Conservation (phyloP, 1,140 invertebrate species). For the Anastatus disparis region DNA sequence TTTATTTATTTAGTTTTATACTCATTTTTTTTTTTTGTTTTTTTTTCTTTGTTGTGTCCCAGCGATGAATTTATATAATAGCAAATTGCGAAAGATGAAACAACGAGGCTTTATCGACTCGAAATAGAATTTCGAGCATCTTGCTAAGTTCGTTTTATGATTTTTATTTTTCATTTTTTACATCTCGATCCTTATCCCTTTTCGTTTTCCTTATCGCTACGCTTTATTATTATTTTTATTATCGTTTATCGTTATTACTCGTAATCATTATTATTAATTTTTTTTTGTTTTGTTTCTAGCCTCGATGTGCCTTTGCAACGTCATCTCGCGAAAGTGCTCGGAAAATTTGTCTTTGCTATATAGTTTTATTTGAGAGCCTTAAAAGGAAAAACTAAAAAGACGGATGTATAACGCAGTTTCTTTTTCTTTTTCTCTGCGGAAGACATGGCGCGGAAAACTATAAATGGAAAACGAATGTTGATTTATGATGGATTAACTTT, state of each 20-base stretch:
- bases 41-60: background rate
- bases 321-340: background rate
- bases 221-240: background rate
- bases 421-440: no score
- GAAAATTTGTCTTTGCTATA: no score
- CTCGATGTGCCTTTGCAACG: no score
- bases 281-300: no score
- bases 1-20: no score
- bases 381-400: no score
- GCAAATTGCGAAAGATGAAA: background rate
- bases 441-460: no score
- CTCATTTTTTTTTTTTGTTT: background rate
- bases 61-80: background rate
- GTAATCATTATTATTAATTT: background rate
- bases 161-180: background rate
- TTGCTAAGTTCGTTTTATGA: background rate
- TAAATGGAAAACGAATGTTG: background rate
- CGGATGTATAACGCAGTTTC: no score
- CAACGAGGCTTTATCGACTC: no score
- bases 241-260: background rate
- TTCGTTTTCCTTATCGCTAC: slow-evolving; percentile 1
- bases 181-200: background rate
- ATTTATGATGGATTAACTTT: background rate
- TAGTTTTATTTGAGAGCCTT: no score
- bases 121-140: background rate